These are phyloP conservation scores for Cavia aperea DNA, from an alignment of 2,113 vertebrate genomes.

Conservation along the genomic window DNA sequence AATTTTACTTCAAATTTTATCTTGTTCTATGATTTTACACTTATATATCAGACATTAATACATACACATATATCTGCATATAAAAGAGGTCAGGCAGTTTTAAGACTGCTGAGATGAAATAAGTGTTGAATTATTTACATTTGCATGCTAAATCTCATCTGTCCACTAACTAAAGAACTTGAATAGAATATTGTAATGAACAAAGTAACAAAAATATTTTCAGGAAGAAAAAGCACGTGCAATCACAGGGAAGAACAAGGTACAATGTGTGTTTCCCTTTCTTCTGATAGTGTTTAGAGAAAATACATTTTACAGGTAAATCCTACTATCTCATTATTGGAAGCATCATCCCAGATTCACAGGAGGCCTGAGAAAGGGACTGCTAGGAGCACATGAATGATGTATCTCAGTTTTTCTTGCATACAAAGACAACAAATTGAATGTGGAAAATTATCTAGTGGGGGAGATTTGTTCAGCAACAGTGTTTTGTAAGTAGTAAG, in stretches of 20 bases:
- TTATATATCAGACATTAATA: neutral
- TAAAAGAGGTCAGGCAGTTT: neutral
- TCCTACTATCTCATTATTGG: neutral
- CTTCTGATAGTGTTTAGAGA: neutral
- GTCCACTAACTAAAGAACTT: neutral
- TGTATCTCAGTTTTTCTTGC: neutral
- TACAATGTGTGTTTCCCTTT: neutral
- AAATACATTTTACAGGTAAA: neutral
- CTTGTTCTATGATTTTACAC: neutral
- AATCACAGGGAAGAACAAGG: neutral
- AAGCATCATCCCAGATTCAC: neutral
- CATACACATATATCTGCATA: neutral
- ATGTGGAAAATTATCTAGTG: neutral
- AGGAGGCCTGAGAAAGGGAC: neutral
- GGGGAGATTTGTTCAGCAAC: neutral
- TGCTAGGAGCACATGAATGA: neutral
- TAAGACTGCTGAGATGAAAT: neutral
- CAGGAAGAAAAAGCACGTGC: neutral
- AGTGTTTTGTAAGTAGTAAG: neutral
- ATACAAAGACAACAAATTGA: neutral
- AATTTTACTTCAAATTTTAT: neutral
- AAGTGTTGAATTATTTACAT: neutral
- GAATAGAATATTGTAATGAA: neutral
- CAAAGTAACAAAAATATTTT: neutral
- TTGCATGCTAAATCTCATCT: neutral